Conservation (phyloP, 2,797 vertebrate genomes). For the Mallotus villosus region DNA sequence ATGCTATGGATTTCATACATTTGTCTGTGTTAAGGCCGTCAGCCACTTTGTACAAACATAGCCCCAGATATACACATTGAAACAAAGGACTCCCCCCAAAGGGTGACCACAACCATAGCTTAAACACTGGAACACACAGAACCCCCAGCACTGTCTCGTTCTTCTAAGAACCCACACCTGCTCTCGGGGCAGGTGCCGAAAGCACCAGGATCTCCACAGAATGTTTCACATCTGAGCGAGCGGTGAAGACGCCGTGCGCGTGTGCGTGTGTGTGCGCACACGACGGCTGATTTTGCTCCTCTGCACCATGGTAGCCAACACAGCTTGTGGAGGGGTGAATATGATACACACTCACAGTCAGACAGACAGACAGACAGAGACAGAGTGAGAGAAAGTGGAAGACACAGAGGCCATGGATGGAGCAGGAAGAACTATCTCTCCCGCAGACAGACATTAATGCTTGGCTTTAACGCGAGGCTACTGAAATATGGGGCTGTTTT, state of each 20-base stretch:
- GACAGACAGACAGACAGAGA: neutral
- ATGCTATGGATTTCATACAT: constrained; percentile 48
- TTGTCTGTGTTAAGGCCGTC: constrained; percentile 69
- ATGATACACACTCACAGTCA: neutral
- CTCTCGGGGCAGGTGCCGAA: constrained; percentile 56
- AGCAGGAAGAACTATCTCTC: constrained; percentile 13
- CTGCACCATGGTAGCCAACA: constrained; percentile 43
- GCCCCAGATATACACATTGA: constrained; percentile 52
- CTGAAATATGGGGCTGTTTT: too few species aligned
- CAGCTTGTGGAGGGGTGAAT: constrained; percentile 33
- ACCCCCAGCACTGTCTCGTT: constrained; percentile 52
- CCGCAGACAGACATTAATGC: constrained; percentile 45
- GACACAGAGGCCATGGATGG: constrained; percentile 39
- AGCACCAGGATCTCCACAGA: constrained; percentile 63
- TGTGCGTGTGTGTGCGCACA: constrained; percentile 1
- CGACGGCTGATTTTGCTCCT: constrained; percentile 4
- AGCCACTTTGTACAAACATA: constrained; percentile 61
- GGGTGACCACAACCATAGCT: constrained; percentile 62
- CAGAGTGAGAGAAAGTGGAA: constrained; percentile 14
- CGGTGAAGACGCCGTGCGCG: neutral
- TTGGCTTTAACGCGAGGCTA: constrained; percentile 13
- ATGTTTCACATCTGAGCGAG: constrained; percentile 13
- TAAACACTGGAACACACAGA: constrained; percentile 61
- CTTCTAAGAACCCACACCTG: constrained; percentile 66
- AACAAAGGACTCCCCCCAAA: constrained; percentile 43